phyloP scores from a whole-genome alignment of 1,140 invertebrate genomes.

The Trinorchestia longiramus region DNA sequence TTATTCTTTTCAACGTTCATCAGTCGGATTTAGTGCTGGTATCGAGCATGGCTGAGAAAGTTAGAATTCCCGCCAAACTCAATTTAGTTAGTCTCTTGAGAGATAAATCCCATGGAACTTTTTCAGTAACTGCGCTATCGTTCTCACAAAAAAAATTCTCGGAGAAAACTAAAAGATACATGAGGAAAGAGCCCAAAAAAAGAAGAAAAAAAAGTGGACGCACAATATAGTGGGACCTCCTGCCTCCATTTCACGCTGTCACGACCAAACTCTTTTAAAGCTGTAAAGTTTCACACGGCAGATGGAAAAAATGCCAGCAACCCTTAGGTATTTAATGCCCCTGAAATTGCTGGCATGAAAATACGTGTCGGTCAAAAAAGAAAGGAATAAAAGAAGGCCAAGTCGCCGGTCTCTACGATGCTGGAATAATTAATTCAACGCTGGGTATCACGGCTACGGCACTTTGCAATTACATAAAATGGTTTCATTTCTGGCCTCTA shows the following conservation, averaged over 20 bases:
- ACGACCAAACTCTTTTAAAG: slow-evolving; percentile 23
- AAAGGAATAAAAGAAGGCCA: not conserved
- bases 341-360: not conserved
- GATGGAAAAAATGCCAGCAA: not conserved
- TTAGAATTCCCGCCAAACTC: no score
- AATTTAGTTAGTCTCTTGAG: no score
- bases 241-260: slow-evolving; percentile 29
- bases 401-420: not conserved
- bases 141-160: not conserved
- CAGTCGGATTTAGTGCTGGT: no score
- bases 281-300: slow-evolving; percentile 11
- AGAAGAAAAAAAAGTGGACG: not conserved
- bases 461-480: not conserved
- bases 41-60: no score
- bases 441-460: not conserved
- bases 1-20: no score
- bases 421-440: slow-evolving; percentile 4
- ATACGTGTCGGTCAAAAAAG: not conserved
- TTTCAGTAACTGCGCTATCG: not conserved
- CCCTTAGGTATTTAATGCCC: not conserved
- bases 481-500: not conserved
- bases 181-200: not conserved
- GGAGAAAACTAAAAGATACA: not conserved
- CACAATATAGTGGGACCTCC: not conserved
- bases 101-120: not conserved